Percentiles rank a stretch among this genome's conserved stretches.
Conservation (phyloP, 2,113 vertebrate genomes). For the Gadus macrocephalus region DNA sequence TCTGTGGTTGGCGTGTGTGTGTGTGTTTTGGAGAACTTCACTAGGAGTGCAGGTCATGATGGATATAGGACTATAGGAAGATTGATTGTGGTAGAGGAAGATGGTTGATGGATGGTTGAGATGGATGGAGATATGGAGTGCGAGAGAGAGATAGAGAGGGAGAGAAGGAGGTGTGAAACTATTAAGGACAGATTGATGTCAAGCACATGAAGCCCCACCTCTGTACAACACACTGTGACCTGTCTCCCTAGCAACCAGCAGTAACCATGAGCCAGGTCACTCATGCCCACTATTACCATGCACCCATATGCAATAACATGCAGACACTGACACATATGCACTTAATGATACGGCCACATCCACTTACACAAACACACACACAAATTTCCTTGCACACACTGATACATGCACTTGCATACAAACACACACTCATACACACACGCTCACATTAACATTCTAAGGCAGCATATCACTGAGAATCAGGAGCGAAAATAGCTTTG, state of each 20-base stretch:
- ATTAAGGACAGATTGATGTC: not conserved
- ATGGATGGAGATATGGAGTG: no score
- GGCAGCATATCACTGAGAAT: no score
- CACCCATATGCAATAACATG: not conserved
- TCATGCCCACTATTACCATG: not conserved
- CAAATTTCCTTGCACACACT: not conserved
- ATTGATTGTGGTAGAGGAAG: no score
- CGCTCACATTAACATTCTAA: not conserved
- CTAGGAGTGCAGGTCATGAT: no score
- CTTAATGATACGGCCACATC: not conserved
- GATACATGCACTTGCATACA: not conserved
- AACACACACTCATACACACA: not conserved
- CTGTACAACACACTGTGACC: slow-evolving; percentile 14
- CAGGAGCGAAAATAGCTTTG: no score
- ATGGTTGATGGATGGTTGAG: no score
- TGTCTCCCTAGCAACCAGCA: slow-evolving; percentile 33
- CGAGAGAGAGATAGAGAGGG: no score
- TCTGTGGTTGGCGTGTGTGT: not conserved
- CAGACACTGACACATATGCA: not conserved
- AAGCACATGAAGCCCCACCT: slow-evolving; percentile 20
- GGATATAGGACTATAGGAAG: no score
- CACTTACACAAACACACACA: not conserved
- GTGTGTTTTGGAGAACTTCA: not conserved
- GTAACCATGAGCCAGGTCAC: slow-evolving; percentile 21
- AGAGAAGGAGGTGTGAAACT: not conserved